Base-by-base conservation (phyloP, 2,797 vertebrate species). In the Serranus cabrilla region DNA sequence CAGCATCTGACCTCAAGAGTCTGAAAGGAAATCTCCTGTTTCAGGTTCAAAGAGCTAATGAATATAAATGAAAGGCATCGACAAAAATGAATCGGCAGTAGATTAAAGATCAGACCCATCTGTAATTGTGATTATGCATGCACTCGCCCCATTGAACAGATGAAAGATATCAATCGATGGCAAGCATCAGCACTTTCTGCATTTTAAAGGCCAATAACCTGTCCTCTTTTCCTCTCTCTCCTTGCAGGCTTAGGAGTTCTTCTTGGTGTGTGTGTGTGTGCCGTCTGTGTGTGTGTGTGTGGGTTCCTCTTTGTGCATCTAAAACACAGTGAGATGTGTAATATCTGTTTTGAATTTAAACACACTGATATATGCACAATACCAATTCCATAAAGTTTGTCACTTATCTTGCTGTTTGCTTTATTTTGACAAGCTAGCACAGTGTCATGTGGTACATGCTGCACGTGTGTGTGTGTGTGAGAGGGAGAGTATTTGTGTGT, bases 61-160 rank as follows among this genome's bases (percentile, higher is more conserved):
- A 92, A 93, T 92, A 91, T 91, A 85, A 92, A 94, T 92, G 85
- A 91, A 93, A 90, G 63, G 62, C 79, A 92, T 94, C 51, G 84
- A 90, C 83, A 79, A 82, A 92, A 90, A 91, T 90, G 84, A 91
- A 87, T 83, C 37, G 17, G 68, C 83, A 75, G 78, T 51, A 89
- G 90, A 90, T 91, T 87, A 87, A 87, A 91, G 92, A 93, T 92
- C 91, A 89, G 85, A 87, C 81, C 63, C 86, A 68, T 77, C 78
- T 79, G 80, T 90, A 85, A 88, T 85, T 86, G 91, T 83, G 92
- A 92, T 91, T 93, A 93, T 90, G 90, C 89, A 91, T 89, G 87
- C 82, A 59, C 80, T 84, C 65, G 47, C 75, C 78, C 84, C 89
- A 91, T 90, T 71, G 84, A 86, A 81, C 84, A 81, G 87, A 91